These are phyloP conservation scores for Trinorchestia longiramus DNA, from an alignment of 1,140 invertebrate species.

Conservation along the genomic window DNA sequence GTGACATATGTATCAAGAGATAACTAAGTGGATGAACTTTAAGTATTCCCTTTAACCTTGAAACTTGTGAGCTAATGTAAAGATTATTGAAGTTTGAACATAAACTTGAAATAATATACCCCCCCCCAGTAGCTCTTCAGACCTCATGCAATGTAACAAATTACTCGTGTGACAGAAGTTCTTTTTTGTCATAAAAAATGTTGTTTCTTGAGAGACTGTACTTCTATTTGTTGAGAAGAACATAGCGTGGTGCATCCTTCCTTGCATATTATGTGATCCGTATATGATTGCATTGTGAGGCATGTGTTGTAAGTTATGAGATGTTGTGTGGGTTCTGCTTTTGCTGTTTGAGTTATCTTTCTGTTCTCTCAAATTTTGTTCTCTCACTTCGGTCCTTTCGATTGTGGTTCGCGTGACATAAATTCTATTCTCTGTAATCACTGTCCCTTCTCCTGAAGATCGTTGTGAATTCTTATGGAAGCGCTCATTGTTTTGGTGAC, in stretches of 20 bases:
- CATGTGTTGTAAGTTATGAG: neutral
- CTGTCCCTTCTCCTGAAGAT: neutral
- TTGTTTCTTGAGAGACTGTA: neutral
- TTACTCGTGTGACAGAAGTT: no score
- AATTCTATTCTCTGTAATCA: neutral
- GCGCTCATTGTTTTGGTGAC: neutral
- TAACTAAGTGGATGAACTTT: no score
- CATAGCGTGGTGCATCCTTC: neutral
- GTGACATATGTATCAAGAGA: no score
- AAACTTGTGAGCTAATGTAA: no score
- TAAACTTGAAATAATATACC: no score
- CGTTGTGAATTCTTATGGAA: neutral
- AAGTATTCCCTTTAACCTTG: no score
- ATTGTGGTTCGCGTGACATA: neutral
- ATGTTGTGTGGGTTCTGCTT: neutral
- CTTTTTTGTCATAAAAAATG: neutral
- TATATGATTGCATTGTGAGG: neutral
- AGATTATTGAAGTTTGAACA: no score
- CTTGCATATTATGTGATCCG: neutral
- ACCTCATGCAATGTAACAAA: no score
- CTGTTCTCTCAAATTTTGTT: neutral
- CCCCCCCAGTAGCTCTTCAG: no score
- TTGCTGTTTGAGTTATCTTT: neutral
- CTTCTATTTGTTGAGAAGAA: neutral
- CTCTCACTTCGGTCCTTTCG: neutral